Evolutionary conservation across 2,797 vertebrate species (phyloP).

Genomic region (Hirundo rustica): DNA sequence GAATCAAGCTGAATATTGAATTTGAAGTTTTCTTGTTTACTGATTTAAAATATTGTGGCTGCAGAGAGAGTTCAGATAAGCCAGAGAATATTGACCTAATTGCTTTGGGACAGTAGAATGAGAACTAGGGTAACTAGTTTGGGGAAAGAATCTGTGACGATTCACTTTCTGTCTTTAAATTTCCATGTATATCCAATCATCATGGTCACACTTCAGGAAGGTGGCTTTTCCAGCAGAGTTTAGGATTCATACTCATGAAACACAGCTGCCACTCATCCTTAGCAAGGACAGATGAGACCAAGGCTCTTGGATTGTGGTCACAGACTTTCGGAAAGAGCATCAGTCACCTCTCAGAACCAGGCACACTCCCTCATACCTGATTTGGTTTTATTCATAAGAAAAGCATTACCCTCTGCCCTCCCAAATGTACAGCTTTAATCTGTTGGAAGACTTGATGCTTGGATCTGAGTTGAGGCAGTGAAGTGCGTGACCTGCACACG

Average conservation of each 20-base stretch:
- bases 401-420: background rate
- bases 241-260: background rate
- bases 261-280: background rate
- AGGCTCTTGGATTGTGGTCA: background rate
- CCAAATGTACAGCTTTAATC: background rate
- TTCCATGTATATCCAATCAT: background rate
- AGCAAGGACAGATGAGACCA: background rate
- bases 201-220: background rate
- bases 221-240: fast-evolving
- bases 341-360: background rate
- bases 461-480: background rate
- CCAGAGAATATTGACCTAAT: background rate
- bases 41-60: background rate
- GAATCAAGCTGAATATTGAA: background rate
- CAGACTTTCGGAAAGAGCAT: background rate
- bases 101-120: background rate
- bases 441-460: background rate
- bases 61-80: background rate
- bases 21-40: background rate
- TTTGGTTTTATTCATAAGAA: background rate
- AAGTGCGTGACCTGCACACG: fast-evolving
- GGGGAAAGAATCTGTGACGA: background rate
- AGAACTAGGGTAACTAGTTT: background rate
- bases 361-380: fast-evolving
- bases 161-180: background rate